Conservation (phyloP, 2,113 vertebrate genomes). For the Saguinus midas region DNA sequence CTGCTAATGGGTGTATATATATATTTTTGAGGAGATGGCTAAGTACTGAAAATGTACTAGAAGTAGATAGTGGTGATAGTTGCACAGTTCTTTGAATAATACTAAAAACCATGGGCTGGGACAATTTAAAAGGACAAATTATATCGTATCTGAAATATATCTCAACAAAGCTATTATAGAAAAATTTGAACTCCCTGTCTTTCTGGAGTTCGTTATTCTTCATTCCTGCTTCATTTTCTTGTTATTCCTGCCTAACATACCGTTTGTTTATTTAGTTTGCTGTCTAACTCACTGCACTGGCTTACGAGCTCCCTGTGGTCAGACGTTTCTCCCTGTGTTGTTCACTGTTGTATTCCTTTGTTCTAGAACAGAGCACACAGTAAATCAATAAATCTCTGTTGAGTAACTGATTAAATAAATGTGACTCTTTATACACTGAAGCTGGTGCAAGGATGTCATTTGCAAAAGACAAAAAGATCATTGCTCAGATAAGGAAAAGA, state of each 20-base stretch:
- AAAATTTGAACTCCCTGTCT: neutral
- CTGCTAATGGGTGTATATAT: neutral
- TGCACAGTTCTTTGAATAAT: neutral
- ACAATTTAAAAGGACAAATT: neutral
- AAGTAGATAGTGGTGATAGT: neutral
- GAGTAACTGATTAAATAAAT: neutral
- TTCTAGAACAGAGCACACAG: neutral
- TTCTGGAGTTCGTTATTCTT: neutral
- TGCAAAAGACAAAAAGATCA: neutral
- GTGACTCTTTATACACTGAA: neutral
- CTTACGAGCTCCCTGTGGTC: neutral
- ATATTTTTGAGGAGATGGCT: neutral
- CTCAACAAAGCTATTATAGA: neutral
- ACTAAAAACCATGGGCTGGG: neutral
- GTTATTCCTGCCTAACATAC: neutral
- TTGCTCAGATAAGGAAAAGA: neutral
- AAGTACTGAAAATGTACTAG: neutral
- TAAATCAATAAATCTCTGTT: neutral
- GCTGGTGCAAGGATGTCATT: neutral
- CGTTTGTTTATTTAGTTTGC: neutral
- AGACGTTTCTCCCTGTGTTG: neutral
- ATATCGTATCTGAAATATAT: neutral
- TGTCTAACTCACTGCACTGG: neutral
- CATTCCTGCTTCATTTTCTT: neutral
- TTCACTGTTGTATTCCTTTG: neutral